Percentiles rank a stretch among this genome's conserved stretches.
phyloP scores from a whole-genome alignment of 2,113 vertebrate genomes.

The Pelvicachromis taeniatus region DNA sequence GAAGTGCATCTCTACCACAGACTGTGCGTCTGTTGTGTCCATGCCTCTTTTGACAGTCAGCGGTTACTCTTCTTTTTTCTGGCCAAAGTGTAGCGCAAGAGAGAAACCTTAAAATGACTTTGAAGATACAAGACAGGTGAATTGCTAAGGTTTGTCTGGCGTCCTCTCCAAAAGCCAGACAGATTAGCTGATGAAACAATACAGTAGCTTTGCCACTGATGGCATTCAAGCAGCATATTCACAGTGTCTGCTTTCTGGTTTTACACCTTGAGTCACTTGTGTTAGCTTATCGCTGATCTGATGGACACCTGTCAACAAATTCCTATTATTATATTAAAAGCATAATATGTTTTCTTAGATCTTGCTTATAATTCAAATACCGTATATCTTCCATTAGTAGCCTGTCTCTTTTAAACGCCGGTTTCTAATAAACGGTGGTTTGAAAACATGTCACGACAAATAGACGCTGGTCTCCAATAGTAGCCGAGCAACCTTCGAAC shows the following conservation, averaged over 20 bases:
- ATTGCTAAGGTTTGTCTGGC: background rate
- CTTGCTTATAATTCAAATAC: too few relatives aligned
- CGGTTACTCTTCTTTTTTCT: background rate
- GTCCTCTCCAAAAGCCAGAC: background rate
- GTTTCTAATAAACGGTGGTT: too few relatives aligned
- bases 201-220: background rate
- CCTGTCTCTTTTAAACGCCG: too few relatives aligned
- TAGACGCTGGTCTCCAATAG: too few relatives aligned
- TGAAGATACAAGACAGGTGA: background rate
- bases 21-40: slow-evolving; percentile 9
- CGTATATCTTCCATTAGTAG: too few relatives aligned
- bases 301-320: background rate
- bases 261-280: background rate
- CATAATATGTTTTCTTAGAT: too few relatives aligned
- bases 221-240: background rate
- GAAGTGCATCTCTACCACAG: background rate
- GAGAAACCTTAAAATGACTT: background rate
- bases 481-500: too few relatives aligned
- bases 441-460: too few relatives aligned
- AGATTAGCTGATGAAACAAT: background rate
- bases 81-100: background rate
- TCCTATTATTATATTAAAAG: background rate
- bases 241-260: background rate
- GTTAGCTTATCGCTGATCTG: background rate
- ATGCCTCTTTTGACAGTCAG: background rate